phyloP scores from a whole-genome alignment of 1,140 invertebrate genomes.

The Eciton burchellii region DNA sequence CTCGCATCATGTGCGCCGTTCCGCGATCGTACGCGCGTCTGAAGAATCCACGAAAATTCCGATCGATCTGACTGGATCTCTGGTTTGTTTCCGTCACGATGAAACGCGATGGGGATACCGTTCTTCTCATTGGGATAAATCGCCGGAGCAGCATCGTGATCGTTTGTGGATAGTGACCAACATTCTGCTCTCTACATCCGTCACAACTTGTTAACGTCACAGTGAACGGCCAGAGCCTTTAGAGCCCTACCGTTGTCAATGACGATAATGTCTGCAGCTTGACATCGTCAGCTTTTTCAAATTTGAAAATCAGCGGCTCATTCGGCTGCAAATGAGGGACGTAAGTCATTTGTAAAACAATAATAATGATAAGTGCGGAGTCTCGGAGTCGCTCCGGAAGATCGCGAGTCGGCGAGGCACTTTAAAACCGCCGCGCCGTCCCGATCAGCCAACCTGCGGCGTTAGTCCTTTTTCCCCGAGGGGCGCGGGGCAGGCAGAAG shows the following conservation, averaged over 20 bases:
- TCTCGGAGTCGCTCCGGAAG: neutral
- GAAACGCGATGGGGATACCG: neutral
- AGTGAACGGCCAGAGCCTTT: slow-evolving; percentile 1
- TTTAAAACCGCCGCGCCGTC: neutral
- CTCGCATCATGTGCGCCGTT: no score
- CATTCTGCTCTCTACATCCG: neutral
- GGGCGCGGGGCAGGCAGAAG: neutral
- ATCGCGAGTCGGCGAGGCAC: neutral
- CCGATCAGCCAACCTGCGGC: neutral
- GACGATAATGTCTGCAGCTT: neutral
- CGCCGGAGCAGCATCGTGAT: neutral
- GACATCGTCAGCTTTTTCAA: slow-evolving; percentile 2
- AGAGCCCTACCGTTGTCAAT: neutral
- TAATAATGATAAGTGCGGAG: neutral
- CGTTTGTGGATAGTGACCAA: neutral
- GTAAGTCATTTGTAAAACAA: neutral
- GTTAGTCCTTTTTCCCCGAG: slow-evolving; percentile 44
- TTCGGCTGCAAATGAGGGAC: neutral
- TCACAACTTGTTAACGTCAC: slow-evolving; percentile 19
- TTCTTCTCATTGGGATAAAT: neutral
- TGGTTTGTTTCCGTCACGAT: neutral
- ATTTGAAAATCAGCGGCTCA: neutral
- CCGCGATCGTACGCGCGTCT: no score
- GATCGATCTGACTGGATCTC: no score
- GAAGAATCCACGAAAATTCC: no score